Conservation (phyloP, 2,113 vertebrate genomes). For the Apeltes quadracus region DNA sequence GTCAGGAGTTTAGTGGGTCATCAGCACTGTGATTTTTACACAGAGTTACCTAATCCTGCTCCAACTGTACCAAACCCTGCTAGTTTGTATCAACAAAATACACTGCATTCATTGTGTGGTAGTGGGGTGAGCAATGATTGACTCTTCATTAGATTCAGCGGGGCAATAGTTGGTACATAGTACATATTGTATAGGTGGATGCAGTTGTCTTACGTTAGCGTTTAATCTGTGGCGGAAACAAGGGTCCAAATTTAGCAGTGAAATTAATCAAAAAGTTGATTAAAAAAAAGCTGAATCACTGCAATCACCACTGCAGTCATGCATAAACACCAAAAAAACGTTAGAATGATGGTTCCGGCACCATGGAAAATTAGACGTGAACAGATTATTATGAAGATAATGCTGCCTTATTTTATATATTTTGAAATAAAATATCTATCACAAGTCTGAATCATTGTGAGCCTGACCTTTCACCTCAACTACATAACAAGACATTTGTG, state of each 20-base stretch:
- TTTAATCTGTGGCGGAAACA: too few relatives aligned
- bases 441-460: not conserved
- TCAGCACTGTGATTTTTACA: conserved; percentile 36
- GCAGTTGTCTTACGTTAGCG: too few relatives aligned
- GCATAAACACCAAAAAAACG: not conserved
- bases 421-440: not conserved
- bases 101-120: not conserved
- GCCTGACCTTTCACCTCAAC: not conserved
- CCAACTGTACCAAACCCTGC: conserved; percentile 40
- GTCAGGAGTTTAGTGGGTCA: conserved; percentile 85
- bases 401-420: not conserved
- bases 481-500: not conserved
- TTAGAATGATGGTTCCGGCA: not conserved
- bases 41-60: conserved; percentile 71
- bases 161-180: too few relatives aligned
- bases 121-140: too few relatives aligned
- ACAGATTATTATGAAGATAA: not conserved
- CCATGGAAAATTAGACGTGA: not conserved
- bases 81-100: conserved; percentile 1
- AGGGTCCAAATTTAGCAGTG: too few relatives aligned
- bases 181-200: too few relatives aligned
- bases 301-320: too few relatives aligned
- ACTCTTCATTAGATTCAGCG: too few relatives aligned
- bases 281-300: too few relatives aligned
- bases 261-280: too few relatives aligned